Conservation (phyloP, 2,113 vertebrate species). For the Gavialis gangeticus region DNA sequence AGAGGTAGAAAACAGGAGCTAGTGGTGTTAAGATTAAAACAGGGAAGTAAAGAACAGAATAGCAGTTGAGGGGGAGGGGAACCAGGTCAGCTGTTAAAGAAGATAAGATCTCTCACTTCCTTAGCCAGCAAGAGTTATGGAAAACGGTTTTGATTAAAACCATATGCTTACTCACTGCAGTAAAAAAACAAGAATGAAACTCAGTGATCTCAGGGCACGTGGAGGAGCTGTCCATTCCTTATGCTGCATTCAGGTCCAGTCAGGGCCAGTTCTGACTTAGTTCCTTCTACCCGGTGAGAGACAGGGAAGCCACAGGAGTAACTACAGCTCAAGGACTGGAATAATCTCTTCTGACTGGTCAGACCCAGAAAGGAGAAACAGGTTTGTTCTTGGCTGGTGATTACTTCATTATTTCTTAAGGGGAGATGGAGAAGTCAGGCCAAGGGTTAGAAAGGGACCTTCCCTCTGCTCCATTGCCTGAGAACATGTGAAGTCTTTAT, state of each 20-base stretch:
- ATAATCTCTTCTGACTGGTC: rapidly evolving
- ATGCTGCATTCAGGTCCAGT: not conserved
- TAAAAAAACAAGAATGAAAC: not conserved
- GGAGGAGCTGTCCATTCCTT: not conserved
- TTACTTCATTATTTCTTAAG: not conserved
- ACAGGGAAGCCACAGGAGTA: not conserved
- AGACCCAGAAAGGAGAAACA: rapidly evolving
- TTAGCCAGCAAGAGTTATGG: not conserved
- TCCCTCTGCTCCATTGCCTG: not conserved
- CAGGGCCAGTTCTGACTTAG: rapidly evolving
- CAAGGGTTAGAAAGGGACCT: not conserved
- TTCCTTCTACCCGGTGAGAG: not conserved
- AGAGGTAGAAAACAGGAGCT: not conserved
- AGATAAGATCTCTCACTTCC: not conserved
- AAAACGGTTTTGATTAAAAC: not conserved
- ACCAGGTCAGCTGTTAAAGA: not conserved
- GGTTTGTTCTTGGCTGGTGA: not conserved
- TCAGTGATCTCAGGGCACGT: not conserved
- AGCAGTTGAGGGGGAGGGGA: not conserved
- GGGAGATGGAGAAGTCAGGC: not conserved
- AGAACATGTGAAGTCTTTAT: not conserved
- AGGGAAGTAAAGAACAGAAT: constrained; percentile 19
- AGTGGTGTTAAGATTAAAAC: not conserved
- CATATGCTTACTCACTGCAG: rapidly evolving
- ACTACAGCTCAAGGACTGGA: not conserved